These are phyloP conservation scores for Ailurus styani DNA, from an alignment of 2,113 vertebrate species.

Conservation along the genomic window DNA sequence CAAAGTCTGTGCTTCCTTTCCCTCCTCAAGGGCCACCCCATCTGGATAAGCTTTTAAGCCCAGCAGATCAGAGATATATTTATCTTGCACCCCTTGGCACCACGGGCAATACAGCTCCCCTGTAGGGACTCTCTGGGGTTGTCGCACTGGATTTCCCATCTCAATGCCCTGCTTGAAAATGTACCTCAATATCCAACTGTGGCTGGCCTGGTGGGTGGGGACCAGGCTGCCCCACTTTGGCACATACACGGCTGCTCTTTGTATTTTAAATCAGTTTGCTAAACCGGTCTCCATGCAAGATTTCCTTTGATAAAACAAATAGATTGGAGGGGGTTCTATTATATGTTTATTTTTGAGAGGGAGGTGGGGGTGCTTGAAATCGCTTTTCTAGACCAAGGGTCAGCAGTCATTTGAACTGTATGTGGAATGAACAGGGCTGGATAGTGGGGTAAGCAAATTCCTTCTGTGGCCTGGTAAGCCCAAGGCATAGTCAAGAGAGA, in stretches of 20 bases:
- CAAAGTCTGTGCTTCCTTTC: background rate
- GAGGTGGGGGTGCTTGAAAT: background rate
- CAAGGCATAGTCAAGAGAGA: background rate
- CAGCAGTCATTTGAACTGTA: background rate
- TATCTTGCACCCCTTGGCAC: background rate
- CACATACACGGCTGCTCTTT: background rate
- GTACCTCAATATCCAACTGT: background rate
- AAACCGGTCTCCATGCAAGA: background rate
- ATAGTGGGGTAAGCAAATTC: background rate
- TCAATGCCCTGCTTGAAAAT: background rate
- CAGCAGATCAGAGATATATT: background rate
- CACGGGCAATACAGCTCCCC: background rate
- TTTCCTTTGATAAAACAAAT: constrained; percentile 23
- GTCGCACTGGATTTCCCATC: background rate
- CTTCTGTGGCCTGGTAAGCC: background rate
- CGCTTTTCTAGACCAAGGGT: background rate
- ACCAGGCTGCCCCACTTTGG: background rate
- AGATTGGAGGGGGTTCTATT: background rate
- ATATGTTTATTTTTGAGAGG: background rate
- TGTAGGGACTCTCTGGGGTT: background rate
- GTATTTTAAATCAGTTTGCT: background rate
- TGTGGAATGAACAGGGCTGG: background rate
- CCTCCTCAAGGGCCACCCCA: background rate
- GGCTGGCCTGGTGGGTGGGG: background rate
- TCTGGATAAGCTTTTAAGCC: background rate